Base-by-base conservation (phyloP, 2,888 invertebrate genomes). In the Coelinius sp. region DNA sequence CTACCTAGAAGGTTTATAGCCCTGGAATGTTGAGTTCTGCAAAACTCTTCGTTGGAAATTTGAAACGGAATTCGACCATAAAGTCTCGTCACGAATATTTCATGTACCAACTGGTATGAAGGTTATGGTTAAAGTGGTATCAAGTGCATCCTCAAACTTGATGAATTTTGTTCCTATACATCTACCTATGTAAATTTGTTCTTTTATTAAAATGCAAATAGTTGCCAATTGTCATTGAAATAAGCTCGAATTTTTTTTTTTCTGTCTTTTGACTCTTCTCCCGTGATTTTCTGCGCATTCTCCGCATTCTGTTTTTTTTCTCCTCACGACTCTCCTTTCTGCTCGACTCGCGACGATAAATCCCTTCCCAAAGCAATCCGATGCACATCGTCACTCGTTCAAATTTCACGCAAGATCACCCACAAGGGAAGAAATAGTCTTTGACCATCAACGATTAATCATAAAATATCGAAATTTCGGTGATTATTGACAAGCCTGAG, bases 21-120 rank as follows among this genome's bases (percentile, higher is more conserved):
- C 49, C 56, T 75, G 56, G 76, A 71, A 62, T 73, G 69, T 66
- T 65, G 70, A 69, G 69, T 70, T 65, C 38, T 35, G 22, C 59
- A 63, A 53, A 46, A 24, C 67, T 49, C 73, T 75, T 71, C 74
- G 71, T 79, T 79, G 79, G n/a, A 82, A 71, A 80, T 82, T 78
- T 75, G 75, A 80, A 81, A 78, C 80, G 80, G 79, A 78, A 80
- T 68, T 73, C 68, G 70, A 68, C 75, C 75, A 68, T 80, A 82
- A 82, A 74, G 77, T 75, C 68, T 62, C 53, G 56, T 69, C 73
- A 66, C 56, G 64, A 75, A 75, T 68, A 64, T 59, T 74, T 73
- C 22, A 68, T 73, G 67, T 73, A 56, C 63, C 71, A 65, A 35
- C 41, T 67, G 66, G 27, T 66, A 65, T 77, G 2, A n/a, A 1